Base-by-base conservation (phyloP, 2,113 vertebrate species). In the Marmota monax region DNA sequence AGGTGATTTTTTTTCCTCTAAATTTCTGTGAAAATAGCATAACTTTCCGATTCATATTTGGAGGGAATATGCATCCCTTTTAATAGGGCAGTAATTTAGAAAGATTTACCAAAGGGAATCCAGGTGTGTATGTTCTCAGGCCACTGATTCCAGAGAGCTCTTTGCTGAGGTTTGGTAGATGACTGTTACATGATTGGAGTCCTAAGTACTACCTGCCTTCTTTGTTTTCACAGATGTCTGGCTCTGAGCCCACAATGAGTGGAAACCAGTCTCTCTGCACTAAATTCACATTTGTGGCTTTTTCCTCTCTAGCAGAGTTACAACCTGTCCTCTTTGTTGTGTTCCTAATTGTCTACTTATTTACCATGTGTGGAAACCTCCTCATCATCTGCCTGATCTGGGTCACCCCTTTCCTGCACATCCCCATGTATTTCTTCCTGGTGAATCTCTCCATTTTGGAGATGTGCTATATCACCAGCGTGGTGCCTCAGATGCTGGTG, bases 401-500 rank as follows among this genome's bases (percentile, higher is more conserved):
- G 53, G 13, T 22, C 37, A 84, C 92, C 29, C 74, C 80, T 91
- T 67, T 90, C 7, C 63, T 98, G n/a, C 97, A 98, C 69, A 97
- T 80, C 1, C 97, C 98, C 63, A 97, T 98, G 97, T 98, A 98
- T 39, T 97, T 96, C 96, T 98, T 98, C 77, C 91, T 98, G 42
- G 70, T 73, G 13, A 98, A 97, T 34, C 96, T 98, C 39, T 98
- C 98, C 39, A 91, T 97, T 51, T 45, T 97, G 65, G 98, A 98
- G 74, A 94, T 96, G 85, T 97, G 97, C 69, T 97, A 92, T 8
- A 97, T 95, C 72, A 97, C 90, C 58, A 97, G 90, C 22, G 96
- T 97, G 69, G 95, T 97, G 9, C 97, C 97, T 88, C 97, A 95
- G 94, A 95, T 88, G 88, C 91, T 98, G 53, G 89, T 84, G 17